Percentiles rank a stretch among this genome's conserved stretches.
phyloP scores from a whole-genome alignment of 2,113 vertebrate species.

The Sterrhoptilus dennistouni region DNA sequence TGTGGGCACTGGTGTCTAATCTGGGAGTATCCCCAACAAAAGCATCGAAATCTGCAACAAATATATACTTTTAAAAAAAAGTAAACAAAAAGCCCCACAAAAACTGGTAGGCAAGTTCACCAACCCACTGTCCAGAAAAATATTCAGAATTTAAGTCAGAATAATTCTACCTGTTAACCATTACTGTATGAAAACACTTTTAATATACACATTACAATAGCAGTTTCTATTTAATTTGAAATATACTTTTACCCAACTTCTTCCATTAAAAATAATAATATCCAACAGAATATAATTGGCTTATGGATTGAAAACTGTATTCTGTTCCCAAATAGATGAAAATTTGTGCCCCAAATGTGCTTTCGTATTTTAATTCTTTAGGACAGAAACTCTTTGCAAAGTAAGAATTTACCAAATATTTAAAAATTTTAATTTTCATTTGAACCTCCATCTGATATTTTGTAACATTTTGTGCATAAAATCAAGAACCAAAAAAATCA shows the following conservation, averaged over 20 bases:
- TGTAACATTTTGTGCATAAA: neutral
- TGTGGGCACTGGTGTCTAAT: conserved; percentile 88
- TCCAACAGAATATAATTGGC: neutral
- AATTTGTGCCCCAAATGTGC: neutral
- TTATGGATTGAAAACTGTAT: neutral
- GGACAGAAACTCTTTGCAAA: neutral
- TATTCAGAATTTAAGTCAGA: neutral
- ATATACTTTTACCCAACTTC: neutral
- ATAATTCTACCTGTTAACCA: neutral
- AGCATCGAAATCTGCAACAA: conserved; percentile 79
- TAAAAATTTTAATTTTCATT: neutral
- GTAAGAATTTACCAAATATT: neutral
- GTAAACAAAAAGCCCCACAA: neutral
- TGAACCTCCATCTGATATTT: neutral
- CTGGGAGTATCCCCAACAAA: conserved; percentile 84
- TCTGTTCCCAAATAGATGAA: neutral
- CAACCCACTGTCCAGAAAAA: neutral
- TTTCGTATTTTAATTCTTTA: neutral
- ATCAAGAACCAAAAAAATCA: neutral
- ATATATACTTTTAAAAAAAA: neutral
- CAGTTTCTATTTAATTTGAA: neutral
- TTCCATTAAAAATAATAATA: neutral
- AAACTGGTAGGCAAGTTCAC: neutral
- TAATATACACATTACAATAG: neutral
- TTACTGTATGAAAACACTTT: neutral